A percentile compares a stretch with the other conserved stretches of the same genome.
phyloP scores from a whole-genome alignment of 2,888 invertebrate species.

The Ceratothoa steindachneri region DNA sequence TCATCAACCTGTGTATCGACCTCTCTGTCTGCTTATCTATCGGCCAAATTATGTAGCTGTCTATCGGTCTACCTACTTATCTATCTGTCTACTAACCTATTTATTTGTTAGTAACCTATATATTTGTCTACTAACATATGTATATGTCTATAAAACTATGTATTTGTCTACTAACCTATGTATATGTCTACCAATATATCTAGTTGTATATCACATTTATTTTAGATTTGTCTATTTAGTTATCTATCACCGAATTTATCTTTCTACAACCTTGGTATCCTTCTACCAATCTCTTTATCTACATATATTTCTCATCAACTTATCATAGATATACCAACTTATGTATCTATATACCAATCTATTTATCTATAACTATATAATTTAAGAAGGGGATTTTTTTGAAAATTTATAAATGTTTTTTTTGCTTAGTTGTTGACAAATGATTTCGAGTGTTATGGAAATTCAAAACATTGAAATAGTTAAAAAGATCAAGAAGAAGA shows the following conservation, averaged over 20 bases:
- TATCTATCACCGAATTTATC: no score
- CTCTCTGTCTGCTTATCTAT: no score
- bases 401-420: no score
- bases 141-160: slow-evolving; percentile 1
- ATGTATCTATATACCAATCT: background rate
- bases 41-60: background rate
- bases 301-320: background rate
- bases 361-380: slow-evolving; percentile 11
- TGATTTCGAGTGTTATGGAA: no score
- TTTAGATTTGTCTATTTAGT: no score
- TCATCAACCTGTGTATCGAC: no score
- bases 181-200: slow-evolving; percentile 8
- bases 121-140: background rate
- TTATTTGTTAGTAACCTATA: background rate
- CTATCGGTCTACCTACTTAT: background rate
- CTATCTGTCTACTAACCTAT: background rate
- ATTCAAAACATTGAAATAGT: no score
- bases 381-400: no score
- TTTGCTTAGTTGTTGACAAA: no score
- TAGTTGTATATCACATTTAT: slow-evolving; percentile 4
- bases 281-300: no score
- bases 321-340: background rate
- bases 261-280: no score
- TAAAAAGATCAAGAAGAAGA: no score
- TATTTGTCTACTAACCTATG: slow-evolving; percentile 1